Evolutionary conservation across 2,797 vertebrate species (phyloP), one percentile per base, ranked within the genome.

Genomic region (Yasuhikotakia modesta): DNA sequence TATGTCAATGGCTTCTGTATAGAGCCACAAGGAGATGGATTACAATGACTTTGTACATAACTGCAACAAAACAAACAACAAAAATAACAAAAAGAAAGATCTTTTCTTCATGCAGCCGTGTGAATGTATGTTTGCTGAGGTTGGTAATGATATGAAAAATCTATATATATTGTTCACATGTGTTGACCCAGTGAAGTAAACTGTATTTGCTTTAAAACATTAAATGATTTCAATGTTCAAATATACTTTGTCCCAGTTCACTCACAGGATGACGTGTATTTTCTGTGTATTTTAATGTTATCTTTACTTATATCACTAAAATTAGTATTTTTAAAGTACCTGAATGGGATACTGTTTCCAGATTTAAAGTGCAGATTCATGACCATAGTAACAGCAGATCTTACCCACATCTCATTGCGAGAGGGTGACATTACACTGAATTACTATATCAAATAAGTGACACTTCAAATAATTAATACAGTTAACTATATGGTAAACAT

Each of bases 121-220:
- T 93, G 91, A 93, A 93, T 93, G 90, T 90, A 92, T 91, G 92
- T 92, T 90, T 93, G 77, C 89, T 91, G 90, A 93, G 90, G 90
- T 91, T 90, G 90, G 90, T 91, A 91, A 91, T 89, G 87, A 87
- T 89, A 89, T 84, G 85, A 79, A 85, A 70, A 83, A 85, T 75
- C 27, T 27, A 88, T 73, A 85, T 84, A 80, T 88, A 81, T 89
- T 91, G 91, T 92, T 93, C 86, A 92, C 89, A 90, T 92, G 90
- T 92, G 92, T 92, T 93, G 90, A 91, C 90, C 87, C 90, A 88
- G 90, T 93, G 91, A 92, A 92, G 93, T 93, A 91, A 92, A 88
- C 89, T 93, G 92, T 93, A 91, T 91, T 92, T 93, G 91, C 91
- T 93, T 94, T 90, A 68, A 81, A 82, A 82, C 90, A 93, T 93